Evolutionary conservation across 2,797 vertebrate genomes (phyloP).

Genomic region (Gadopsis bispinosus): DNA sequence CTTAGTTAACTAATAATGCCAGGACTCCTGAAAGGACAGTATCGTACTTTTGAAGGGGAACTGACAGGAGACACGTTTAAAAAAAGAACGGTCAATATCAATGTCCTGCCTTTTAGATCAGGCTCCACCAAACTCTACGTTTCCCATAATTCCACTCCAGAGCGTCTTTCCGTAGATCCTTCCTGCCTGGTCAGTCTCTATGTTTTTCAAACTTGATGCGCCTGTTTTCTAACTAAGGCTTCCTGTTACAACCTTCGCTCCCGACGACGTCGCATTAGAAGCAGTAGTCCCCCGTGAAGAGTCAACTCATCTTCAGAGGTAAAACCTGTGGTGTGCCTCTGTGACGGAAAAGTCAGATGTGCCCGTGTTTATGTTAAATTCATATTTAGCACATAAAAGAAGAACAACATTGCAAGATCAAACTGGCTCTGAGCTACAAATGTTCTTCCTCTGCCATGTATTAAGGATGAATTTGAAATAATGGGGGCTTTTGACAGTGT

Average conservation of each 20-base stretch:
- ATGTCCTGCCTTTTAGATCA: neutral
- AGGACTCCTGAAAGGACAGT: neutral
- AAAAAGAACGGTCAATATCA: neutral
- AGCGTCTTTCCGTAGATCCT: neutral
- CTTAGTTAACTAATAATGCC: neutral
- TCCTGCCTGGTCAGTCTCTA: neutral
- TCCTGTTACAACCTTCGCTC: neutral
- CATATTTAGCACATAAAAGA: slow-evolving; percentile 12
- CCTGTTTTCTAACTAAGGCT: neutral
- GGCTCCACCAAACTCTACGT: neutral
- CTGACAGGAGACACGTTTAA: neutral
- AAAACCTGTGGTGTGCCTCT: neutral
- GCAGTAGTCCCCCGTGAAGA: neutral
- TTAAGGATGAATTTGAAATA: neutral
- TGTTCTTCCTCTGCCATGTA: neutral
- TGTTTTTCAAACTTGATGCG: neutral
- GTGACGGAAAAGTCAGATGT: slow-evolving; percentile 9
- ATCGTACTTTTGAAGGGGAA: neutral
- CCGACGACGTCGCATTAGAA: neutral
- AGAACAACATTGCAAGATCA: neutral
- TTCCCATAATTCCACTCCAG: neutral
- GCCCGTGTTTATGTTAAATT: slow-evolving; percentile 12
- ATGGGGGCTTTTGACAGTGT: neutral
- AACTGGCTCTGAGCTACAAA: slow-evolving; percentile 3
- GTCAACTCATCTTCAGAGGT: neutral